Percentiles rank a stretch among this genome's conserved stretches.
phyloP scores from a whole-genome alignment of 2,888 invertebrate species.

The Drosophila antonietae region DNA sequence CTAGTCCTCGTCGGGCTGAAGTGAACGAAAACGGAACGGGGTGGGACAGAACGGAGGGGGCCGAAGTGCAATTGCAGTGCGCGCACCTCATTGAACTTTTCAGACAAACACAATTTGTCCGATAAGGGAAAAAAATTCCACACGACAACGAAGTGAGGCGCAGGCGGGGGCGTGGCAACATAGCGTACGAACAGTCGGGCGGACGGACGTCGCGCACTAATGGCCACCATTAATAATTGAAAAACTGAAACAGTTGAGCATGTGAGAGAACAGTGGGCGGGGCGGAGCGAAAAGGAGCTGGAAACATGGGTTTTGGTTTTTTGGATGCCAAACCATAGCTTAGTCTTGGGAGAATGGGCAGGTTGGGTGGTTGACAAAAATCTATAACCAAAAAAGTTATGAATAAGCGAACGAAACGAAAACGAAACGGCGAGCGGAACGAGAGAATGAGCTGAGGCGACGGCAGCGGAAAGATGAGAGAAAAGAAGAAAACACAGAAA shows the following conservation, averaged over 20 bases:
- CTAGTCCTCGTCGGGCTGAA: not conserved
- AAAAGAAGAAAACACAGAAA: constrained; percentile 12
- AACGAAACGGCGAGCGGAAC: constrained; percentile 52
- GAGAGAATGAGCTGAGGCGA: constrained; percentile 16
- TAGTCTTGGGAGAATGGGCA: constrained; percentile 7
- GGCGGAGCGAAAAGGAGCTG: not conserved
- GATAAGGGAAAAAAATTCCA: constrained; percentile 70
- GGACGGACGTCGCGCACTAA: constrained; percentile 61
- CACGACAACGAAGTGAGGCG: constrained; percentile 37
- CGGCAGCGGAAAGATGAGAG: constrained; percentile 19
- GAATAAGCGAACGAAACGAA: constrained; percentile 69
- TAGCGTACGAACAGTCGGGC: constrained; percentile 14
- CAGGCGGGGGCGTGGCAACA: constrained; percentile 21
- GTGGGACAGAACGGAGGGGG: not conserved
- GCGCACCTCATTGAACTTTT: constrained; percentile 78
- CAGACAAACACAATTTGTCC: constrained; percentile 79
- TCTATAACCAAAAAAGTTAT: constrained; percentile 77
- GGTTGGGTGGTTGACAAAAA: constrained; percentile 65
- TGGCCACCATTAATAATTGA: constrained; percentile 80
- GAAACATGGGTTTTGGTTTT: not conserved
- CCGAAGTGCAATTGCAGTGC: constrained; percentile 67
- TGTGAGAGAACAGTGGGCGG: constrained; percentile 38
- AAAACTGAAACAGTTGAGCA: constrained; percentile 77
- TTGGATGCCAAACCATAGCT: constrained; percentile 29
- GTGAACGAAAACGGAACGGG: not conserved